Base-by-base conservation (phyloP, 2,113 vertebrate species). In the Paratilapia polleni region DNA sequence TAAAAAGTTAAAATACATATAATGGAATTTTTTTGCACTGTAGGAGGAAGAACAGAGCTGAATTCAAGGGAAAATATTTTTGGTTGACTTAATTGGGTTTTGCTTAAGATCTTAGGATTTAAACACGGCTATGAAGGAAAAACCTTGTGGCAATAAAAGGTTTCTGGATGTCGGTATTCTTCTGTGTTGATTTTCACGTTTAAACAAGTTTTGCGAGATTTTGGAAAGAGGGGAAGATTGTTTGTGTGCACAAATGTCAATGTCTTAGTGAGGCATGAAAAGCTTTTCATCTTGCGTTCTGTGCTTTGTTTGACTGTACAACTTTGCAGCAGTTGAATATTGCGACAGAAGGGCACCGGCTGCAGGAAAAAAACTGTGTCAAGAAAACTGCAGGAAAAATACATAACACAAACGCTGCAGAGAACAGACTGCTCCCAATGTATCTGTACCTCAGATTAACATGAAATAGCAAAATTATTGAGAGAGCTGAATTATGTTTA, bases 401-500 rank as follows among this genome's bases (percentile, higher is more conserved):
- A 87, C 61, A 93, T 84, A 91, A 78, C 81, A 77, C 60, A 28
- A 81, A 84, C 52, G 63, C 34, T 59, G 43, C 9, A 47, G 19
- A 58, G n/a, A 56, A 58, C 17, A 52, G 47, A 43, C 24, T 64
- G 38, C 41, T 76, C 78, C 78, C 66, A 81, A 78, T 73, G 89
- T 81, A 88, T 91, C 86, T 47, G n/a, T 63, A 86, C 73, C 78
- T 91, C 62, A 78, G 86, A 92, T 91, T 92, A 91, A 96, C 96
- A 96, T 96, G 95, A 97, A 97, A 96, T 96, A 94, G 95, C 88
- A 95, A 95, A 94, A 94, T 96, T 94, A 76, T 78, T 92, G 84
- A 95, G 95, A 94, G 94, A 83, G 91, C 54, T 96, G 97, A 97
- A 97, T 96, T 96, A 97, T 96, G 96, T 95, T 97, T 96, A 94